Base-by-base conservation (phyloP, 2,888 invertebrate genomes). In the Hololepta plana region DNA sequence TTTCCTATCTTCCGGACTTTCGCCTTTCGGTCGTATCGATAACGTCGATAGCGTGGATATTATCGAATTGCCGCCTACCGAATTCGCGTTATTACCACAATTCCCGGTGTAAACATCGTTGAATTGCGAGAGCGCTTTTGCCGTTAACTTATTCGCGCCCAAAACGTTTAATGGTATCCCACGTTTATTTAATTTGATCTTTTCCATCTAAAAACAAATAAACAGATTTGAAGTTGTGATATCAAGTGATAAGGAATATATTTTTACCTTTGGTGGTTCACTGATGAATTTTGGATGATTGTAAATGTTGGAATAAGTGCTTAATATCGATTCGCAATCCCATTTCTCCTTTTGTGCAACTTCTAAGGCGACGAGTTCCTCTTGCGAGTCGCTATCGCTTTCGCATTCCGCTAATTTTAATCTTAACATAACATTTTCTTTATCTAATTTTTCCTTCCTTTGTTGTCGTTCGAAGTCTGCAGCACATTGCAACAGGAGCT, bases 251-350 rank as follows among this genome's bases (percentile, higher is more conserved):
- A 20, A 28, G 12, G 12, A 13, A 9, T n/a, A n/a, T n/a, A n/a
- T n/a, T n/a, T 45, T 42, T 46, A 71, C 73, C 52, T 63, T n/a
- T n/a, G n/a, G 67, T 1, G 72, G 70, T 43, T 81, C 84, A 24
- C 67, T 62, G 26, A 91, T 88, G 12, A 87, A 42, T 49, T 80
- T 84, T 0, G 95, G 95, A 56, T 84, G 85, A 56, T 95, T 93
- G 51, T 87, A 88, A 27, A 81, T 60, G 46, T 77, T 93, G 4
- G 90, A 90, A 49, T 85, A 85, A 0, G 85, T 90, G 11, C 82
- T 80, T 4, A 91, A 57, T 38, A 91, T 77, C 29, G 82, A 82
- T 58, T 91, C 81, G 44, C 91, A 91, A 55, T 93, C 91, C 81
- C 80, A 88, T 49, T 71, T 74, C 34, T 70, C 64, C 36, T 70